These are phyloP conservation scores for Pherbina coryleti DNA, from an alignment of 2,888 invertebrate species.

Conservation along the genomic window DNA sequence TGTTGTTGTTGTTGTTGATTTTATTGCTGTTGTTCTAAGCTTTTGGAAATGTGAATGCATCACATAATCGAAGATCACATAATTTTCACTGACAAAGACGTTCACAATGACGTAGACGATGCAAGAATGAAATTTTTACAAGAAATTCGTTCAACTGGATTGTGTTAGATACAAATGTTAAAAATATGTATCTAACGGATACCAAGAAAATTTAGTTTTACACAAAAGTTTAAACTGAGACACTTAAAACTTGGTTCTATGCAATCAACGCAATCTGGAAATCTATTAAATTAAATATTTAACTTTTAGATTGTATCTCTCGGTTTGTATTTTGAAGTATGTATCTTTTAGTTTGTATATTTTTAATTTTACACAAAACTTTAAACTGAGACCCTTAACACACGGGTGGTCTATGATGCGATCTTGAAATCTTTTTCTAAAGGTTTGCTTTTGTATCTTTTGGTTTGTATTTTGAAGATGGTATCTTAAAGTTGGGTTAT, in stretches of 20 bases:
- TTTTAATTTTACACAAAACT: no score
- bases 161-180: neutral
- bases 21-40: constrained; percentile 8
- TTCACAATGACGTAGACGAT: neutral
- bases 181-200: no score
- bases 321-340: neutral
- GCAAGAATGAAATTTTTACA: no score
- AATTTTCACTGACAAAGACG: constrained; percentile 8
- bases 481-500: no score
- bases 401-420: no score
- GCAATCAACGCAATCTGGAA: neutral
- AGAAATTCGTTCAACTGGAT: neutral
- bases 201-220: no score
- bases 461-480: no score
- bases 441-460: no score
- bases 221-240: no score
- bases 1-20: neutral
- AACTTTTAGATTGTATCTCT: neutral
- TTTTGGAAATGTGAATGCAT: neutral
- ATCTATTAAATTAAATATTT: neutral
- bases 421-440: no score
- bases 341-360: neutral
- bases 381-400: no score
- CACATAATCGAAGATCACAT: constrained; percentile 14
- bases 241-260: no score